phyloP scores from a whole-genome alignment of 2,113 vertebrate genomes.

The Desmodus rotundus region DNA sequence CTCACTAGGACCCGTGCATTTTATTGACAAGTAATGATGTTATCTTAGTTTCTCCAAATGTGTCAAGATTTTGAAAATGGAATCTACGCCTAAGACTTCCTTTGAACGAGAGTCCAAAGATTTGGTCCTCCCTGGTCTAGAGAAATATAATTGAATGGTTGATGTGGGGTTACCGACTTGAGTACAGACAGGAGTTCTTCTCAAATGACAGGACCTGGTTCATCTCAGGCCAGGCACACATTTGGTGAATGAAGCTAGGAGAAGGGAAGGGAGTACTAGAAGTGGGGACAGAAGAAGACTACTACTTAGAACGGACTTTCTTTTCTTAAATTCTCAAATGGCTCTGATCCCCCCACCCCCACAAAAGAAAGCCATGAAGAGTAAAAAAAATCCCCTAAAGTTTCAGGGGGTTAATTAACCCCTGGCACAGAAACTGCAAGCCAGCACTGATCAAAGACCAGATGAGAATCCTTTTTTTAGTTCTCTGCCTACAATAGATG shows the following conservation, averaged over 20 bases:
- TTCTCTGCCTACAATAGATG: neutral
- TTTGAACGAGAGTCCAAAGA: neutral
- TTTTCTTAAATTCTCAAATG: neutral
- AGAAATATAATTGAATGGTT: neutral
- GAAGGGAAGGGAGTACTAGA: neutral
- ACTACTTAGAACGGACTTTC: neutral
- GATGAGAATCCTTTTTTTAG: neutral
- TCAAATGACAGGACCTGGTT: neutral
- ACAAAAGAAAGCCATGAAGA: neutral
- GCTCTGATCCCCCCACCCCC: neutral
- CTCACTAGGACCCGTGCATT: neutral
- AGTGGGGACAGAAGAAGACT: neutral
- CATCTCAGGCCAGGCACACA: neutral
- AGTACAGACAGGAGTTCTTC: neutral
- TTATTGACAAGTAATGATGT: neutral
- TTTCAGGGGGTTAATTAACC: neutral
- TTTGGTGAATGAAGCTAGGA: neutral
- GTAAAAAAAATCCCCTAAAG: neutral
- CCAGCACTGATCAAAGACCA: neutral
- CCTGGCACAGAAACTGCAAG: neutral
- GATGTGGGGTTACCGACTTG: neutral
- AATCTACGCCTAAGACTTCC: neutral
- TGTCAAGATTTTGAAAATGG: neutral
- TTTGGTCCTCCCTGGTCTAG: neutral
- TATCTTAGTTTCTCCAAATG: neutral